phyloP scores from a whole-genome alignment of 2,113 vertebrate species.

The Lathamus discolor region DNA sequence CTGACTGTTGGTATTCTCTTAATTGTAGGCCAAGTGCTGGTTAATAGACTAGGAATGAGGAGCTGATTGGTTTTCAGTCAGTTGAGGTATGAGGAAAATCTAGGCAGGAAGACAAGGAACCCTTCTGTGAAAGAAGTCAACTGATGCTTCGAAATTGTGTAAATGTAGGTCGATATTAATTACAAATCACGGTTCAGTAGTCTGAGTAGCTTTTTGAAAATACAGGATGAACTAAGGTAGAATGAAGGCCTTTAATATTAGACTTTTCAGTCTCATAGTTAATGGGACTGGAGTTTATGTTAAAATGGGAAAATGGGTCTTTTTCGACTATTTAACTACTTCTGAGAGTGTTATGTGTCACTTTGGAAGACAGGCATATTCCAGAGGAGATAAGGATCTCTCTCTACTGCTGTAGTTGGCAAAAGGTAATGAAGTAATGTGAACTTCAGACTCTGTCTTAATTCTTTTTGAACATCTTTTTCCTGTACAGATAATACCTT shows the following conservation, averaged over 20 bases:
- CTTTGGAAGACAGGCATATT: background rate
- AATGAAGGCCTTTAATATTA: background rate
- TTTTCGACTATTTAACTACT: background rate
- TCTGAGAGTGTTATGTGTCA: background rate
- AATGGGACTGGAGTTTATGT: background rate
- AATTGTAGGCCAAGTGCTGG: background rate
- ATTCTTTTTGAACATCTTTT: background rate
- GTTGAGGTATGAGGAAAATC: background rate
- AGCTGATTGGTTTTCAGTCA: background rate
- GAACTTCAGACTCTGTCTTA: background rate
- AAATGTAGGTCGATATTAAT: background rate
- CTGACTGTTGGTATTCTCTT: background rate
- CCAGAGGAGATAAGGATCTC: background rate
- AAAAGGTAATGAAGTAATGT: background rate
- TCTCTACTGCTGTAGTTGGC: background rate
- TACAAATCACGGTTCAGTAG: background rate
- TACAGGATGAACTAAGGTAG: background rate
- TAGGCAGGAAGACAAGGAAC: background rate
- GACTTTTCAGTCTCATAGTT: background rate
- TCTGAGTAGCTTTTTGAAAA: background rate
- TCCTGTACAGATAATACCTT: background rate
- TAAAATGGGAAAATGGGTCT: background rate
- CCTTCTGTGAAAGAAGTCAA: background rate
- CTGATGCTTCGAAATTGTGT: background rate
- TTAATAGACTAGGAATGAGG: background rate